phyloP scores from a whole-genome alignment of 2,888 invertebrate species.

The Cremastobaeus sp. region DNA sequence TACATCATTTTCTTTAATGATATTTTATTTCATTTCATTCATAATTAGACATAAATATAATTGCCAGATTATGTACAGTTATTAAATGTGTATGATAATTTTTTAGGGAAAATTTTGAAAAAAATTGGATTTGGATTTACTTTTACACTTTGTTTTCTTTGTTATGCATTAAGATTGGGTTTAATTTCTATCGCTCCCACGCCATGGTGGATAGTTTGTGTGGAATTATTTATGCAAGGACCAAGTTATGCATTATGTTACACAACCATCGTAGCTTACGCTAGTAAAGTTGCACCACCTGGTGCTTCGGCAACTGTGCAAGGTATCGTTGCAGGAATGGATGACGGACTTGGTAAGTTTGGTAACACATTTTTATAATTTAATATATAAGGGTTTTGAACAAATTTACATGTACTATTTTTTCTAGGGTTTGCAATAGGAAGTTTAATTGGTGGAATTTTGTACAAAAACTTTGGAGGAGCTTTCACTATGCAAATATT shows the following conservation, averaged over 20 bases:
- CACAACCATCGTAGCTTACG: constrained; percentile 86
- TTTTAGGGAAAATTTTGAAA: constrained; percentile 86
- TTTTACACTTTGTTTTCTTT: constrained; percentile 87
- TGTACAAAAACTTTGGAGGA: constrained; percentile 84
- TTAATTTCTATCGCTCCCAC: constrained; percentile 87
- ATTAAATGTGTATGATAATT: too few relatives aligned
- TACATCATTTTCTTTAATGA: constrained; percentile 23
- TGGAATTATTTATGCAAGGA: constrained; percentile 90
- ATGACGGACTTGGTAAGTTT: constrained; percentile 86
- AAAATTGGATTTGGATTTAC: constrained; percentile 88
- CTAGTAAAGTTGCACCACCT: constrained; percentile 80
- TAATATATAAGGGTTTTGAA: constrained; percentile 19
- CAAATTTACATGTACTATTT: too few relatives aligned
- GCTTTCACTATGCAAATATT: constrained; percentile 80
- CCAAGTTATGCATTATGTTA: constrained; percentile 93
- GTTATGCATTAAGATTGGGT: constrained; percentile 86
- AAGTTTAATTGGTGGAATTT: constrained; percentile 85
- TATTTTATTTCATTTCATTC: constrained; percentile 52
- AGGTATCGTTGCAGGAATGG: constrained; percentile 92
- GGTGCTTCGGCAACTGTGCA: constrained; percentile 92
- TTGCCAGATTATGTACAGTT: too few relatives aligned
- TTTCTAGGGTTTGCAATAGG: constrained; percentile 86
- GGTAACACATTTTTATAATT: background rate
- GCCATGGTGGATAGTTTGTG: constrained; percentile 90
- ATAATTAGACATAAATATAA: too few relatives aligned